These are phyloP conservation scores for Ivindomyrus marchei DNA, from an alignment of 2,113 vertebrate genomes.

Conservation along the genomic window DNA sequence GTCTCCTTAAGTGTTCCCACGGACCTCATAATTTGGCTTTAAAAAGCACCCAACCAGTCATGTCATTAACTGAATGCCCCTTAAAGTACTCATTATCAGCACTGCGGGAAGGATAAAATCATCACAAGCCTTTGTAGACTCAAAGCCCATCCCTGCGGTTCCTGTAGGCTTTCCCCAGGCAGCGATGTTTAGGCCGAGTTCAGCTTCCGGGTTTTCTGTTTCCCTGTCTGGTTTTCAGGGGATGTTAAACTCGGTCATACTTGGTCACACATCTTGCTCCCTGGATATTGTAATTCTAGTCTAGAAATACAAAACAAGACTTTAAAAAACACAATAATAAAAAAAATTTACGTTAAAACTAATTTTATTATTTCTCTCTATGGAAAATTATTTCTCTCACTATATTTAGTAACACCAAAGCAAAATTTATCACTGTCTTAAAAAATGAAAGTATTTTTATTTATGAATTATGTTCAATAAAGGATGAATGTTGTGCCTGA, in stretches of 20 bases:
- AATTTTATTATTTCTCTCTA: neutral
- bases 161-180: neutral
- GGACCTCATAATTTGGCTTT: neutral
- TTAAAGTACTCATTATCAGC: slow-evolving; percentile 1
- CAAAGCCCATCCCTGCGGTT: neutral
- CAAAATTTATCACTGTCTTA: neutral
- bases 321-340: neutral
- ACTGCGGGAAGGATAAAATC: neutral
- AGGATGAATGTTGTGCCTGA: neutral
- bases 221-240: neutral
- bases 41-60: neutral
- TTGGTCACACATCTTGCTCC: neutral
- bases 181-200: neutral
- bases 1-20: neutral
- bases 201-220: neutral
- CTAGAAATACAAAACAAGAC: neutral
- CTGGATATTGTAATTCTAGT: neutral
- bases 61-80: neutral
- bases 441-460: neutral
- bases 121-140: neutral
- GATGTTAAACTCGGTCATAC: neutral
- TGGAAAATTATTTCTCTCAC: neutral
- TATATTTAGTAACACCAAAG: neutral
- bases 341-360: neutral
- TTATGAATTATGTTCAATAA: neutral